A percentile compares a stretch with the other conserved stretches of the same genome.
phyloP scores from a whole-genome alignment of 2,797 vertebrate genomes.

The Alauda arvensis region DNA sequence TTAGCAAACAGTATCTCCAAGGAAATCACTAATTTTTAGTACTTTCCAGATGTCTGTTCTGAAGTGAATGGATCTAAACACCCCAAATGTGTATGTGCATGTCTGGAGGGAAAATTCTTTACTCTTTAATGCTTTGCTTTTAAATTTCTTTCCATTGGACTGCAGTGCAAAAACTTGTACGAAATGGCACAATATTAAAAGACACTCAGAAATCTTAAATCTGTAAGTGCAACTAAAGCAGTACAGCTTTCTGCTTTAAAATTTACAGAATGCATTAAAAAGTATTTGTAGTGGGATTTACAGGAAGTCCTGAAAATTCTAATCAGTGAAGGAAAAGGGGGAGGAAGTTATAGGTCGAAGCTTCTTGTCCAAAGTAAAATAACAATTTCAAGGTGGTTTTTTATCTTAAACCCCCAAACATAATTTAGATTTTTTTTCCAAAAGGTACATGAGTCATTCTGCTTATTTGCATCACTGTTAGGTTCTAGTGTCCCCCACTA shows the following conservation, averaged over 20 bases:
- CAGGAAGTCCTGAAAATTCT: not conserved
- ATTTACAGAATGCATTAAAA: not conserved
- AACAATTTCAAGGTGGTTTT: not conserved
- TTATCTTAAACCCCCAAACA: not conserved
- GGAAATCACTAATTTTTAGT: not conserved
- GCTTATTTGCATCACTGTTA: not conserved
- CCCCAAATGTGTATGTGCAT: accelerated
- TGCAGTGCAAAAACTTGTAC: not conserved
- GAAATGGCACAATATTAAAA: not conserved
- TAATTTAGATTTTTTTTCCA: not conserved
- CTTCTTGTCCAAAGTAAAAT: not conserved
- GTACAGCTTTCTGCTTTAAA: not conserved
- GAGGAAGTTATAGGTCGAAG: not conserved
- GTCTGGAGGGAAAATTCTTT: not conserved
- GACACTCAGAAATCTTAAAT: not conserved
- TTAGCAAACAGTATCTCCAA: not conserved
- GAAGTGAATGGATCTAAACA: not conserved
- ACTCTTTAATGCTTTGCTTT: not conserved
- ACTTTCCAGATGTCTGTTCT: not conserved
- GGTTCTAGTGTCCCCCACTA: not conserved
- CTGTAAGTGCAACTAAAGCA: not conserved
- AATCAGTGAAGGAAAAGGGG: not conserved
- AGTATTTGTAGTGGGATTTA: not conserved
- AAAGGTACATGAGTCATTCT: not conserved
- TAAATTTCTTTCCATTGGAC: not conserved